phyloP scores from a whole-genome alignment of 2,113 vertebrate genomes.

The Crotalus tigris region DNA sequence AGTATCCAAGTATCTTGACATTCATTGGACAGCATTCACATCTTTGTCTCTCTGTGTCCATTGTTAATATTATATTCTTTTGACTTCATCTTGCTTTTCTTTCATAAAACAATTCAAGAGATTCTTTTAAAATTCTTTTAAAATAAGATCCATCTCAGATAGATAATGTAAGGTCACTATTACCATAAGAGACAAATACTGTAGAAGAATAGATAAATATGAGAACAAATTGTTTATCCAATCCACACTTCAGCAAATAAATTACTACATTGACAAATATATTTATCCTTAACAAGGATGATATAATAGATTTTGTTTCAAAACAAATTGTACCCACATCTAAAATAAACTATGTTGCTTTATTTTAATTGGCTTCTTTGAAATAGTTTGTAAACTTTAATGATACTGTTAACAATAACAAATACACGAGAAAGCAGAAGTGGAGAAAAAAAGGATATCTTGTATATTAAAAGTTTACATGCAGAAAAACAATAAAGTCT shows the following conservation, averaged over 20 bases:
- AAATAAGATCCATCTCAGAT: constrained; percentile 20
- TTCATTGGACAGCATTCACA: neutral
- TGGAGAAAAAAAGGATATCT: neutral
- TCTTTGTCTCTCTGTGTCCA: neutral
- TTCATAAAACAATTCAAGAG: neutral
- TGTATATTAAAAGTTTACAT: constrained; percentile 34
- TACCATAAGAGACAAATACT: constrained; percentile 29
- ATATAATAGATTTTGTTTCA: constrained; percentile 9
- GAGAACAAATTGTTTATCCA: constrained; percentile 22
- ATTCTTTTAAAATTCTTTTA: neutral
- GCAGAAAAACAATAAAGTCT: constrained; percentile 20
- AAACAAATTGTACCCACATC: constrained; percentile 28
- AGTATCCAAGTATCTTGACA: neutral
- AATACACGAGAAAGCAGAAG: neutral
- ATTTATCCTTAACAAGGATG: constrained; percentile 15
- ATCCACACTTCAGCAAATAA: constrained; percentile 31
- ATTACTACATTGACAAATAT: constrained; percentile 41
- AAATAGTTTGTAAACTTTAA: constrained; percentile 41
- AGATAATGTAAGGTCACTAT: neutral
- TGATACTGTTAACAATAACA: constrained; percentile 34
- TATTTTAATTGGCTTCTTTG: constrained; percentile 38
- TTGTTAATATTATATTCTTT: neutral
- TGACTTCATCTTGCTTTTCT: neutral
- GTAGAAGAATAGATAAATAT: constrained; percentile 12
- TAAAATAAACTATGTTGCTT: constrained; percentile 11